These are phyloP conservation scores for Ciconia stormi DNA, from an alignment of 2,113 vertebrate species.

Conservation along the genomic window DNA sequence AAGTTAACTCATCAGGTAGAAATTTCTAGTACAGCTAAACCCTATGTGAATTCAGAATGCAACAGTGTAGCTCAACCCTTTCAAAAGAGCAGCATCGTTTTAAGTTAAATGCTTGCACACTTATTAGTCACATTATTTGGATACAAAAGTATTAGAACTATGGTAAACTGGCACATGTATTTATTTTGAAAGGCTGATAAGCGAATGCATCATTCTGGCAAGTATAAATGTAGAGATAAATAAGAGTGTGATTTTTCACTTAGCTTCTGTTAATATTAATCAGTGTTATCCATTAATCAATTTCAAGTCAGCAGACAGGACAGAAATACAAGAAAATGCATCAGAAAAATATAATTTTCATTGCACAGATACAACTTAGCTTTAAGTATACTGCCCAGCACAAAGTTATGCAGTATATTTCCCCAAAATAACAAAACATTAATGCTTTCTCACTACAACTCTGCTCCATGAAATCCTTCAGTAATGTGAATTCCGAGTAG, in stretches of 20 bases:
- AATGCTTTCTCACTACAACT: background rate
- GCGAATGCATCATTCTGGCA: background rate
- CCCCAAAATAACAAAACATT: background rate
- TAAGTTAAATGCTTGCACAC: background rate
- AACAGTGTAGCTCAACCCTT: background rate
- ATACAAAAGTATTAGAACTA: background rate
- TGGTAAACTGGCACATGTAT: background rate
- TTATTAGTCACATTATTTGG: background rate
- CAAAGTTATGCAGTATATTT: background rate
- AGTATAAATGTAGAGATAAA: background rate
- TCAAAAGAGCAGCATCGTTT: background rate
- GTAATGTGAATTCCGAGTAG: background rate
- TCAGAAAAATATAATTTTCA: background rate
- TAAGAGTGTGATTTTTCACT: background rate
- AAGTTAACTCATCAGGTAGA: background rate
- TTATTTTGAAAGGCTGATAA: background rate
- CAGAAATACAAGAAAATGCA: background rate
- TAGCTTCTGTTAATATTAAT: background rate
- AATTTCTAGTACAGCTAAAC: background rate
- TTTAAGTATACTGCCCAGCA: background rate
- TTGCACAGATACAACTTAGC: background rate
- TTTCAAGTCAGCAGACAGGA: background rate
- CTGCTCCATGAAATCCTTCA: background rate
- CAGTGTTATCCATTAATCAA: background rate
- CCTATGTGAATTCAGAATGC: background rate